Percentiles rank a stretch among this genome's conserved stretches.
These are phyloP conservation scores for Amorpha juglandis DNA, from an alignment of 2,888 invertebrate species.

Conservation along the genomic window DNA sequence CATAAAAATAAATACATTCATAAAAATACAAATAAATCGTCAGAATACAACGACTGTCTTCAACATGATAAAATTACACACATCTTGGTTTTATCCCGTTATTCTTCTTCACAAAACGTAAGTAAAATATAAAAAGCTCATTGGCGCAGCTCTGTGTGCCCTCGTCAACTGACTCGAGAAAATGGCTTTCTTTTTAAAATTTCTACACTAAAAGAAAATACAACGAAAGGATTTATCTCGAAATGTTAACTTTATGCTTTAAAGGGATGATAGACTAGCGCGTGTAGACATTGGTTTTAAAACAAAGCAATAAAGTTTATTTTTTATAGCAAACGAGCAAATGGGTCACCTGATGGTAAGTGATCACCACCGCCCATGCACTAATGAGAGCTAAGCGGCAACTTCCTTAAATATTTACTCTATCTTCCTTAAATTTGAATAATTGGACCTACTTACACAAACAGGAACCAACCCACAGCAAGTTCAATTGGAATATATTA, in stretches of 20 bases:
- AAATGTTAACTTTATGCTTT: slow-evolving; percentile 24
- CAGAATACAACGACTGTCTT: no score
- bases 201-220: slow-evolving; percentile 18
- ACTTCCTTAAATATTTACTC: no score
- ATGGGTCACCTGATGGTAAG: no score
- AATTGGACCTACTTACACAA: no score
- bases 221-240: slow-evolving; percentile 11
- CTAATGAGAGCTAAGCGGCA: no score
- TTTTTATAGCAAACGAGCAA: no score
- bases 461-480: no score
- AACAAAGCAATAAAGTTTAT: background rate
- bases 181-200: slow-evolving; percentile 20
- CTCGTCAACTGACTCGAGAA: background rate
- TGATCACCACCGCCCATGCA: no score
- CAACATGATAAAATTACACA: background rate
- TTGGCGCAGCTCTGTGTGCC: slow-evolving; percentile 13
- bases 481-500: no score
- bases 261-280: slow-evolving; percentile 11
- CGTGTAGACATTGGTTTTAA: background rate
- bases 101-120: slow-evolving; percentile 6
- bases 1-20: background rate
- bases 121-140: slow-evolving; percentile 20
- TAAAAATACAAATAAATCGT: no score
- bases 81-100: slow-evolving; percentile 8
- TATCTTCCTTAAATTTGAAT: no score